Evolutionary conservation across 2,888 invertebrate genomes (phyloP), one percentile per base, ranked within the genome.

Genomic region (Caradrina kadenii): DNA sequence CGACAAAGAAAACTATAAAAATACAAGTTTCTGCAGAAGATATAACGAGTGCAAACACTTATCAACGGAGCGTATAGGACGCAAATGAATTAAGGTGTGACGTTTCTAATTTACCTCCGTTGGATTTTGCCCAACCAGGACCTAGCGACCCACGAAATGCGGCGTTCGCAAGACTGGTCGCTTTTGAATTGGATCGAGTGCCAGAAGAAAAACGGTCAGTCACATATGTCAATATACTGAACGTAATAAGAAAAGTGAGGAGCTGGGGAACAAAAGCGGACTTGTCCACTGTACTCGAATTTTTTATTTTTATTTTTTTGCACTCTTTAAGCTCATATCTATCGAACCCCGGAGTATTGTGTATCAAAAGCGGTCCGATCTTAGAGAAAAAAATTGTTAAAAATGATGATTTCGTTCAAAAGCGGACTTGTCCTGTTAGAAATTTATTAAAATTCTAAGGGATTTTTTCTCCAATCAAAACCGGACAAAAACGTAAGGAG

Each of bases 131-230:
- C 42, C 53, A 63, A 63, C 56, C 62, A 48, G 31, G 61, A 67
- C 70, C 70, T 19, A 71, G 65, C 56, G 61, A 70, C 65, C 70
- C 70, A 61, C 59, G 62, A 67, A 71, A 71, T 66, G 62, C 60
- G 50, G 58, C 58, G 61, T 71, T 71, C 55, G 67, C 58, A 62
- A 67, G 61, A 58, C 61, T 66, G 31, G 52, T 70, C 71, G 67
- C 67, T 52, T 66, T 60, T 55, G 66, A 70, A 65, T 8, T 62
- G 53, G 63, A 63, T 68, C 71, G 58, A 54, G 68, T 72, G 59
- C 63, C 68, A 63, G 59, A 72, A 62, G 53, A 67, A 53, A 62
- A 49, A 63, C 71, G 67, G 2, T 63, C 67, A 49, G 58, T 67
- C 0, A 71, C 71, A 0, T 70, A 62, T 13, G 67, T 63, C 10